Conservation (phyloP, 2,888 invertebrate species). For the Mythimna albipuncta region DNA sequence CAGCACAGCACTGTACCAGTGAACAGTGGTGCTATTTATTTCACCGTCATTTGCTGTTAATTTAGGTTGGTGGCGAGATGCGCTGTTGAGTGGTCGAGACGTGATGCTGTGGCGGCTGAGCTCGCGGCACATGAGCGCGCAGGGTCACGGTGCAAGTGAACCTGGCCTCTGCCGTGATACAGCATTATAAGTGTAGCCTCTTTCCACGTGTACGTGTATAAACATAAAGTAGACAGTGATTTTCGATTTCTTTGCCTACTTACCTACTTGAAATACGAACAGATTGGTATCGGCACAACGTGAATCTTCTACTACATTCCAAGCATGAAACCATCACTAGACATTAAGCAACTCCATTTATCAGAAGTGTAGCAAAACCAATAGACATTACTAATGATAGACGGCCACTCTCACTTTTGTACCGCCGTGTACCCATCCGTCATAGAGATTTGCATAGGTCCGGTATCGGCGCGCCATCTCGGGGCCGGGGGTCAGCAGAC, state of each 20-base stretch:
- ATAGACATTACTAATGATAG: constrained; percentile 6
- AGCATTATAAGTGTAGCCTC: not conserved
- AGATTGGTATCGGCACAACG: not conserved
- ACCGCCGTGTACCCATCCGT: not conserved
- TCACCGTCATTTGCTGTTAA: not conserved
- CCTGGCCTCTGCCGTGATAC: no score
- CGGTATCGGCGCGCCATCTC: constrained; percentile 15
- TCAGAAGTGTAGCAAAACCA: constrained; percentile 23
- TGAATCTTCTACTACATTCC: not conserved
- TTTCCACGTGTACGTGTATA: not conserved
- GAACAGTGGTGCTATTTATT: no score
- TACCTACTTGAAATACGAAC: not conserved
- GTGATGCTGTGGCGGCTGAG: not conserved
- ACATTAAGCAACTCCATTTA: constrained; percentile 14
- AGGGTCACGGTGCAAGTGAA: not conserved
- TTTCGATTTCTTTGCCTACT: not conserved
- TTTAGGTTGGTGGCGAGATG: not conserved
- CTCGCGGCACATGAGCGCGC: constrained; percentile 4
- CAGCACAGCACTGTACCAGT: no score
- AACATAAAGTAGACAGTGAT: not conserved
- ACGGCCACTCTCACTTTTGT: constrained; percentile 28
- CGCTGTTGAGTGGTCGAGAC: not conserved
- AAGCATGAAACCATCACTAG: not conserved
- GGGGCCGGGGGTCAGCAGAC: constrained; percentile 43
- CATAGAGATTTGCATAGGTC: constrained; percentile 31